These are phyloP conservation scores for Catostylus mosaicus DNA, from an alignment of 30 jellyfish, hydroid and myxozoan genomes.

Conservation along the genomic window DNA sequence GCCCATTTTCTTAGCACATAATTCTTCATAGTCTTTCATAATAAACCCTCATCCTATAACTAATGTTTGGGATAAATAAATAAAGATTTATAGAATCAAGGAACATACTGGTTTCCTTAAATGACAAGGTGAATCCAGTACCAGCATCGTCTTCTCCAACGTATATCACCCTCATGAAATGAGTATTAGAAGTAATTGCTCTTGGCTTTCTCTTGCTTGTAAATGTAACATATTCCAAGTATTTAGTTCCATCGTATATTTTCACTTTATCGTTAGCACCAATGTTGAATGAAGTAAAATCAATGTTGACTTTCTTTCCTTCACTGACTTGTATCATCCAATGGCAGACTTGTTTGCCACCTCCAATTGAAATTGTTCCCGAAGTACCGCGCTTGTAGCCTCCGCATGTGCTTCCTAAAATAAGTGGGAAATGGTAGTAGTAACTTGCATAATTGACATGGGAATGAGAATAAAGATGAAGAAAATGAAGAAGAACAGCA, in stretches of 20 bases:
- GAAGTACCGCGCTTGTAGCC: slow-evolving; percentile 32
- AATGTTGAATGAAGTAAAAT: slow-evolving; percentile 47
- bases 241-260: slow-evolving; percentile 77
- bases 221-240: slow-evolving; percentile 81
- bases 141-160: slow-evolving; percentile 61
- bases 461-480: background rate
- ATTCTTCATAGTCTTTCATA: too few relatives aligned
- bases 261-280: slow-evolving; percentile 63
- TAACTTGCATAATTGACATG: background rate
- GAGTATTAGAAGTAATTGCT: slow-evolving; percentile 74
- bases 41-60: too few relatives aligned
- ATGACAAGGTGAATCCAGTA: slow-evolving; percentile 61
- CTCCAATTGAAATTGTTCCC: slow-evolving; percentile 60
- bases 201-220: slow-evolving; percentile 71
- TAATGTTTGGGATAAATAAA: too few relatives aligned
- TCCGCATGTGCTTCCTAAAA: slow-evolving; percentile 27
- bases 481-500: background rate
- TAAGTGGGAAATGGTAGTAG: background rate
- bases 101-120: slow-evolving; percentile 78
- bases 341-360: slow-evolving; percentile 75
- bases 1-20: too few relatives aligned
- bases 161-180: slow-evolving; percentile 77
- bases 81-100: too few relatives aligned
- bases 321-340: slow-evolving; percentile 88
- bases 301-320: slow-evolving; percentile 82